phyloP scores from a whole-genome alignment of 2,797 vertebrate genomes.

The Hydrophis major region DNA sequence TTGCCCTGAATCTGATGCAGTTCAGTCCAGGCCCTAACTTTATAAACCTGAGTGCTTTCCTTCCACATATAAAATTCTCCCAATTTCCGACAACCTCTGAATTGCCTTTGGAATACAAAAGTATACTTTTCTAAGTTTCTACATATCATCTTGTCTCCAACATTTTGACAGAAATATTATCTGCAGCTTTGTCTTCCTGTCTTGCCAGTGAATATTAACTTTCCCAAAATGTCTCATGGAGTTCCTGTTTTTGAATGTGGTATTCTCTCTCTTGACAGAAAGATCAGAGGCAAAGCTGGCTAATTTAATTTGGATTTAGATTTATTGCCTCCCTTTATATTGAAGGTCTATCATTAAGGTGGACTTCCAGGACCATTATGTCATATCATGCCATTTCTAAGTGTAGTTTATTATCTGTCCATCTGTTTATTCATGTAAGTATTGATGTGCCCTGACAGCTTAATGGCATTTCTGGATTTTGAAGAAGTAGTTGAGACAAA shows the following conservation, averaged over 20 bases:
- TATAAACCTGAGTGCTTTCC: neutral
- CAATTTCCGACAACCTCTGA: constrained; percentile 14
- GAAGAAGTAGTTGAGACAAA: constrained; percentile 33
- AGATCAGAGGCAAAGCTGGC: constrained; percentile 26
- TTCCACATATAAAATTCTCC: constrained; percentile 13
- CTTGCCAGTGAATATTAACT: neutral
- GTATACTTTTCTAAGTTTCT: neutral
- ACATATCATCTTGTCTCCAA: neutral
- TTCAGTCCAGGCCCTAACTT: neutral
- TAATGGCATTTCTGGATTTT: constrained; percentile 29
- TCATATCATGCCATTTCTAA: constrained; percentile 30
- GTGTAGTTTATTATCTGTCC: constrained; percentile 42
- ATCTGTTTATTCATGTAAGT: constrained; percentile 45
- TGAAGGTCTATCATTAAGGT: constrained; percentile 31
- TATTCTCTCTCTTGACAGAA: constrained; percentile 33
- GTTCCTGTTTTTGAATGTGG: constrained; percentile 48
- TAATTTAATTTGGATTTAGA: constrained; percentile 46
- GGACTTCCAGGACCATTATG: constrained; percentile 25
- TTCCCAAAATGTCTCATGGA: constrained; percentile 22
- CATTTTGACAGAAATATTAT: neutral
- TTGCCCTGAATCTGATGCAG: neutral
- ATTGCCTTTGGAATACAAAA: neutral
- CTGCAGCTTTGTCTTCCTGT: neutral
- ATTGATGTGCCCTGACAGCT: constrained; percentile 45
- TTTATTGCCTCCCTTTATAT: constrained; percentile 34